Evolutionary conservation across 2,113 vertebrate species (phyloP).

Genomic region (Thryonomys swinderianus): DNA sequence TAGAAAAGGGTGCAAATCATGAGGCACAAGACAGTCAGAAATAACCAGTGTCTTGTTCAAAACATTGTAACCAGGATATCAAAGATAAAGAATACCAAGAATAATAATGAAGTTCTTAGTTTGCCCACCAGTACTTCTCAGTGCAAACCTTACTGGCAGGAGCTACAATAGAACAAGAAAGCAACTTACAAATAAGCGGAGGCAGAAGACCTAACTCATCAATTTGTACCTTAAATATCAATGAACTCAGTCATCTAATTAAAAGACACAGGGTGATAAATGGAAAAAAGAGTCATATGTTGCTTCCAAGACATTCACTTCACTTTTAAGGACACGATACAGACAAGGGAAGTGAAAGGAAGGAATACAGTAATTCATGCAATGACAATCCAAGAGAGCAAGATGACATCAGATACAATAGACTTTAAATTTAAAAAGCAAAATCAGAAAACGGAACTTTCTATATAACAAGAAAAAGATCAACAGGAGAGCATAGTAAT

Average conservation of each 20-base stretch:
- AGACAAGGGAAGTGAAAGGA: background rate
- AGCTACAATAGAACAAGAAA: background rate
- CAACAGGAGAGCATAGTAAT: background rate
- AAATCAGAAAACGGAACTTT: background rate
- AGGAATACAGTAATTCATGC: background rate
- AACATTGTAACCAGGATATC: background rate
- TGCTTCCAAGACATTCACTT: background rate
- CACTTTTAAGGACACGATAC: background rate
- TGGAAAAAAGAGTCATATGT: background rate
- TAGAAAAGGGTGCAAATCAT: background rate
- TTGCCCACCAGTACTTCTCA: background rate
- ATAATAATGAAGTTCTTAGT: background rate
- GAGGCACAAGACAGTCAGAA: background rate
- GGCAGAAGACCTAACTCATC: background rate
- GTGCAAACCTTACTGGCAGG: background rate
- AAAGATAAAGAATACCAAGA: background rate
- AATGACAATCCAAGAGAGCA: background rate
- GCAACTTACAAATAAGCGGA: background rate
- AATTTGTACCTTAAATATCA: background rate
- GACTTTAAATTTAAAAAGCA: background rate
- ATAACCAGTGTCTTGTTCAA: background rate
- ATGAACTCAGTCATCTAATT: background rate
- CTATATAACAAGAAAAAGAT: background rate
- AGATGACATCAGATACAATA: background rate
- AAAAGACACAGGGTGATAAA: background rate